Evolutionary conservation across 2,888 invertebrate genomes (phyloP).

Genomic region (Trichogramma evanescens): DNA sequence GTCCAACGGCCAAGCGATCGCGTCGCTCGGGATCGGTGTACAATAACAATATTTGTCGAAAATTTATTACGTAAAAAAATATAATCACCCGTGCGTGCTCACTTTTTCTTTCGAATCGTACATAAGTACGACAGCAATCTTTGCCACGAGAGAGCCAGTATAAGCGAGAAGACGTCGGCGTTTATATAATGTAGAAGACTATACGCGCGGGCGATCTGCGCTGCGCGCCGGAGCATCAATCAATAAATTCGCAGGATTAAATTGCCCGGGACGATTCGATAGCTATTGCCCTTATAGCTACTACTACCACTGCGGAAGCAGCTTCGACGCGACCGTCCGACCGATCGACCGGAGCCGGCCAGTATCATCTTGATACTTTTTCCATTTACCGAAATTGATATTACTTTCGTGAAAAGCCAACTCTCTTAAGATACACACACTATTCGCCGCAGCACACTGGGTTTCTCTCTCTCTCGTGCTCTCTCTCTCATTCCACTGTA

Average conservation of each 20-base stretch:
- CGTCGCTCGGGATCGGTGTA: too few species aligned
- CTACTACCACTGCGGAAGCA: too few species aligned
- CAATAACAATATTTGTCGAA: too few species aligned
- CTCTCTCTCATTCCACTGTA: too few species aligned
- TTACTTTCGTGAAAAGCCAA: constrained; percentile 28
- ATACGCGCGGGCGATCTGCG: constrained; percentile 12
- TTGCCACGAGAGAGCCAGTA: too few species aligned
- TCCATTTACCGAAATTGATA: constrained; percentile 44
- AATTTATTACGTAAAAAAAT: too few species aligned
- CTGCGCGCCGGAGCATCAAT: constrained; percentile 20
- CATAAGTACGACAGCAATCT: too few species aligned
- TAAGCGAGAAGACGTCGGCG: too few species aligned
- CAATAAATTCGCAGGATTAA: constrained; percentile 28
- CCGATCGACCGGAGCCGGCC: constrained; percentile 7
- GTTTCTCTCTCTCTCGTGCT: background rate
- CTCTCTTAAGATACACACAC: constrained; percentile 25
- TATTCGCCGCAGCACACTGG: constrained; percentile 13
- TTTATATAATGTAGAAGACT: constrained; percentile 5
- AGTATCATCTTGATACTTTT: constrained; percentile 40
- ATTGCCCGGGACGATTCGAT: constrained; percentile 14
- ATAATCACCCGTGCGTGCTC: too few species aligned
- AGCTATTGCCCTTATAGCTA: too few species aligned
- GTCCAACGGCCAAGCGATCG: too few species aligned
- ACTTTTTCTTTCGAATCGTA: too few species aligned
- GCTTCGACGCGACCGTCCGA: constrained; percentile 11